A percentile compares a stretch with the other conserved stretches of the same genome.
These are phyloP conservation scores for Oryctolagus cuniculus DNA, from an alignment of 2,113 vertebrate species.

Conservation along the genomic window mOryCun1.1 NC_091432.1:102675001-102675500, in stretches of 20 bases:
- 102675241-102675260: background rate
- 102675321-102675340: background rate
- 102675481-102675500: background rate
- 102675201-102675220: background rate
- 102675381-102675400: background rate
- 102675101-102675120: background rate
- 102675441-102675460: background rate
- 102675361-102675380: background rate
- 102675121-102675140: background rate
- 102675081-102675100: background rate
- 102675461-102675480: background rate
- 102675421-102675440: background rate
- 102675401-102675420: background rate
- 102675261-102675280: background rate
- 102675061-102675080: background rate
- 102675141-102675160: background rate
- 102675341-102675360: background rate
- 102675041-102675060: background rate
- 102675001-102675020: background rate
- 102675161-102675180: background rate
- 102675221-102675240: slow-evolving; percentile 2
- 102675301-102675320: background rate
- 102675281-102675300: background rate
- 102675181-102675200: slow-evolving; percentile 33
- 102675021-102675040: background rate